phyloP scores from a whole-genome alignment of 92 coral and sea anemone genomes.

The Diadumene lineata region DNA sequence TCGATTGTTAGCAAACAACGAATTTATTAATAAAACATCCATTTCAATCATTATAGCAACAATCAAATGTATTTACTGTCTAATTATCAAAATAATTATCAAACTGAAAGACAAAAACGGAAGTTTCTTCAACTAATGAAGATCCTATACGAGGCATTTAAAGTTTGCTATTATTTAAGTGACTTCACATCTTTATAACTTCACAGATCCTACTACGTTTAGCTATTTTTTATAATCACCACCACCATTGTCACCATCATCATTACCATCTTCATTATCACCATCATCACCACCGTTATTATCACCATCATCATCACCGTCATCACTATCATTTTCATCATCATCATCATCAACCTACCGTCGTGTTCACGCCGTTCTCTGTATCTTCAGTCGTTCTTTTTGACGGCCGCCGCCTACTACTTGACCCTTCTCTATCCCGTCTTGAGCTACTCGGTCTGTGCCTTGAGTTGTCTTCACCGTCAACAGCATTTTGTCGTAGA shows the following conservation, averaged over 20 bases:
- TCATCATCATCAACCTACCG: neutral
- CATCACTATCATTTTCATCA: neutral
- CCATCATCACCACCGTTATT: too few relatives aligned
- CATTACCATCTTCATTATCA: too few relatives aligned
- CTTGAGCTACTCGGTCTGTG: conserved; percentile 48
- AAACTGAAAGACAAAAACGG: too few relatives aligned
- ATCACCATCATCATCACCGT: neutral
- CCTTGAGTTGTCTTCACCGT: conserved; percentile 43
- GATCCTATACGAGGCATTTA: too few relatives aligned
- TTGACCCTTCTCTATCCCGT: conserved; percentile 42
- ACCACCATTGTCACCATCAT: too few relatives aligned
- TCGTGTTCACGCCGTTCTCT: conserved; percentile 1
- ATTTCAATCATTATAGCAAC: neutral
- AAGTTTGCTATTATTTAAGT: too few relatives aligned
- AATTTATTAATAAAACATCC: neutral
- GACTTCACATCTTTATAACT: too few relatives aligned
- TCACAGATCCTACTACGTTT: too few relatives aligned
- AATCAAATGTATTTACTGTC: neutral
- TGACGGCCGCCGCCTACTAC: conserved; percentile 49
- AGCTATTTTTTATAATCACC: too few relatives aligned
- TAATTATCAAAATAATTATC: neutral
- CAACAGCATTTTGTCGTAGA: conserved; percentile 42
- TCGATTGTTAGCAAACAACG: neutral
- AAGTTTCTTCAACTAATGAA: too few relatives aligned
- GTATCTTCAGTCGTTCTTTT: conserved; percentile 21